A percentile compares a stretch with the other conserved stretches of the same genome.
Evolutionary conservation across 2,113 vertebrate genomes (phyloP).

Genomic region (Pygoscelis antarcticus): DNA sequence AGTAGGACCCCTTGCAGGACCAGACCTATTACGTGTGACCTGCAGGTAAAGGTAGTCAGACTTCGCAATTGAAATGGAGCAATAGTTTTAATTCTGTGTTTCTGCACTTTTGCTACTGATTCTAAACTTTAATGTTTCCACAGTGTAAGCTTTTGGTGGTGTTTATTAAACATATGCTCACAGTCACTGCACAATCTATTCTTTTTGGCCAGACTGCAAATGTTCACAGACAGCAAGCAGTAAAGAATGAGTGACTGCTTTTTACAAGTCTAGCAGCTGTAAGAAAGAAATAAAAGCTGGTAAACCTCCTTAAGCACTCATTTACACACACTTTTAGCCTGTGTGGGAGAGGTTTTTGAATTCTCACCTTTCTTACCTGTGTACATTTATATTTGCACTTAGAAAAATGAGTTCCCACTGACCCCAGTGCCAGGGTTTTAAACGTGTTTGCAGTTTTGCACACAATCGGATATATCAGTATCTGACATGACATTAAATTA

Average conservation of each 20-base stretch:
- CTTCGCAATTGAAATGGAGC: neutral
- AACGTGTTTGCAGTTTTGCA: slow-evolving; percentile 19
- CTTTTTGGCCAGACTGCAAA: neutral
- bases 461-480: slow-evolving; percentile 3
- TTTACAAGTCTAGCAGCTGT: neutral
- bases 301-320: neutral
- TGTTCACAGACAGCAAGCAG: neutral
- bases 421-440: neutral
- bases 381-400: neutral
- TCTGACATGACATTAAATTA: slow-evolving; percentile 7
- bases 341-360: neutral
- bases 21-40: neutral
- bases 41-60: neutral
- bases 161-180: neutral
- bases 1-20: neutral
- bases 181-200: neutral
- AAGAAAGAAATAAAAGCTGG: slow-evolving; percentile 10
- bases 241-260: neutral
- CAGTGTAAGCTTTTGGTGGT: neutral
- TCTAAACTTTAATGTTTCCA: neutral
- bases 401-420: neutral
- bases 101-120: neutral
- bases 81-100: neutral
- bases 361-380: neutral
- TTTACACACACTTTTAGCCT: neutral